Conservation (phyloP, 2,113 vertebrate species). For the Sander vitreus region DNA sequence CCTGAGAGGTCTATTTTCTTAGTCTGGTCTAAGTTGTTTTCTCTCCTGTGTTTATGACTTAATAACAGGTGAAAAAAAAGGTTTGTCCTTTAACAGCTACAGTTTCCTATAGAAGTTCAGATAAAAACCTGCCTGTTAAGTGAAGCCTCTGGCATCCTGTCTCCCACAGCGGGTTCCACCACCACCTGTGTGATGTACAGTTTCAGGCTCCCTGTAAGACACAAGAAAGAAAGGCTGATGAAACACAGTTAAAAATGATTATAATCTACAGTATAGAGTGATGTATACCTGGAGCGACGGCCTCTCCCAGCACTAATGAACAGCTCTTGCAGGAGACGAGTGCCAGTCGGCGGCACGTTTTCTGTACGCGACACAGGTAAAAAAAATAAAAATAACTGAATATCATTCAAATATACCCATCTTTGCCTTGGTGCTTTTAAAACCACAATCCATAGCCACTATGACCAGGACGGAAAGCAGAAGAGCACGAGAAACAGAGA, state of each 20-base stretch:
- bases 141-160: constrained; percentile 69
- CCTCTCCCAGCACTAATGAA: constrained; percentile 89
- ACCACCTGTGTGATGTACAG: constrained; percentile 93
- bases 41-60: too few relatives aligned
- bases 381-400: constrained; percentile 1
- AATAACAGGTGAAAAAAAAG: too few relatives aligned
- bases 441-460: constrained; percentile 7
- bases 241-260: background rate
- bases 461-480: constrained; percentile 3
- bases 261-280: background rate
- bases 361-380: constrained; percentile 79
- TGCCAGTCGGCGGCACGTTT: constrained; percentile 84
- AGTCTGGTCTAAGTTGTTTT: too few relatives aligned
- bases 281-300: constrained; percentile 86
- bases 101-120: background rate
- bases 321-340: constrained; percentile 91
- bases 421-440: constrained; percentile 29
- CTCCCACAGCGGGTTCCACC: constrained; percentile 79
- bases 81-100: background rate
- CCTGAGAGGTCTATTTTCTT: too few relatives aligned
- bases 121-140: constrained; percentile 73
- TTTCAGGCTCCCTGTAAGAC: constrained; percentile 87
- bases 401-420: background rate
- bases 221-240: background rate
- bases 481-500: background rate